Percentiles rank a stretch among this genome's conserved stretches.
These are phyloP conservation scores for Heloderma charlesbogerti DNA, from an alignment of 2,113 vertebrate genomes.

Conservation along the genomic window DNA sequence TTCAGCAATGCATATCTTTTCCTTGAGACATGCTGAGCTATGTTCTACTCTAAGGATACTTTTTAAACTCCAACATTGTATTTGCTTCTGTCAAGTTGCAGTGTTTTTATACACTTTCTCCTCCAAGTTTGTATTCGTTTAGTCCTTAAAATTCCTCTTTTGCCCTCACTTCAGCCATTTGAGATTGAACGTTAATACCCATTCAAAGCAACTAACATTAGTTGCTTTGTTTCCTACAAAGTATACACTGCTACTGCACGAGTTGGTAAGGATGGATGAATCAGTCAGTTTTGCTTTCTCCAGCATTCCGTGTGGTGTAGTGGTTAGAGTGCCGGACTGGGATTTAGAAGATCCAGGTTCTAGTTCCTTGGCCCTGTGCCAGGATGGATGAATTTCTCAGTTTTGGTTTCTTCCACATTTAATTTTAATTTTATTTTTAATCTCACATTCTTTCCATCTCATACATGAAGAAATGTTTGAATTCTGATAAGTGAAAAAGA, in stretches of 20 bases:
- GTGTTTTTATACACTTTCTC: constrained; percentile 58
- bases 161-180: background rate
- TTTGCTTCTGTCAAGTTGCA: constrained; percentile 52
- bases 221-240: constrained; percentile 1
- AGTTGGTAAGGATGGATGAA: background rate
- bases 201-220: constrained; percentile 10
- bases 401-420: too few species aligned
- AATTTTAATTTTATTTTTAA: too few species aligned
- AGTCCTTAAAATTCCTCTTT: constrained; percentile 38
- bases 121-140: constrained; percentile 9
- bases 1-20: background rate
- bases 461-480: too few species aligned
- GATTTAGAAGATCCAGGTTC: too few species aligned
- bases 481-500: too few species aligned
- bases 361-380: too few species aligned
- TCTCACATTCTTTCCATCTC: too few species aligned
- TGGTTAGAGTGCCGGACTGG: too few species aligned
- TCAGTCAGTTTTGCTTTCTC: too few species aligned
- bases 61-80: constrained; percentile 49
- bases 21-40: constrained; percentile 63
- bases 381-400: too few species aligned
- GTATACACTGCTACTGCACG: background rate
- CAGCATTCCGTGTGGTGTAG: too few species aligned
- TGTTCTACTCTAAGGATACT: constrained; percentile 57
- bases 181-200: constrained; percentile 33